Base-by-base conservation (phyloP, 2,888 invertebrate species). In the Eupithecia pulchellata region DNA sequence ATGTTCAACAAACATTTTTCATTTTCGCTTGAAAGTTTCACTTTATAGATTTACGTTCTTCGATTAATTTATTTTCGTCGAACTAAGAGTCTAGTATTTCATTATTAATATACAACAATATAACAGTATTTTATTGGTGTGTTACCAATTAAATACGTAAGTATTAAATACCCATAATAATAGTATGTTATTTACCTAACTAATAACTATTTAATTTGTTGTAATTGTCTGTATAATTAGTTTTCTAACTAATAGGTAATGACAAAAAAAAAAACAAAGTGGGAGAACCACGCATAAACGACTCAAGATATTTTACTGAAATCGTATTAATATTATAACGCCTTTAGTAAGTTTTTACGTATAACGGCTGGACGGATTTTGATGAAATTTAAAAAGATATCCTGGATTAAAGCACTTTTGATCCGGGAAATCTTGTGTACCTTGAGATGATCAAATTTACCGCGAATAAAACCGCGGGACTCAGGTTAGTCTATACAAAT, bases 41-140 rank as follows among this genome's bases (percentile, higher is more conserved):
- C 42, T 39, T 62, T 65, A 62, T 52, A 20, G 61, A 62, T 65
- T 55, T 61, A 52, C 68, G 67, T 78, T 57, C 29, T 57, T 17
- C 29, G 6, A 14, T 27, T 14, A 55, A 55, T 55, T 27, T 14
- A 5, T 55, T 55, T 55, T 55, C 14, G 17, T 17, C 29, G 27
- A 52, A 52, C 47, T 20, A 6, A 9, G 17, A n/a, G n/a, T n/a
- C n/a, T n/a, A n/a, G n/a, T n/a, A n/a, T n/a, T n/a, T n/a, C n/a
- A n/a, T n/a, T n/a, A n/a, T n/a, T n/a, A n/a, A n/a, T n/a, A n/a
- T n/a, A n/a, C n/a, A n/a, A n/a, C n/a, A n/a, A n/a, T n/a, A n/a
- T n/a, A n/a, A n/a, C n/a, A n/a, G n/a, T n/a, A n/a, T n/a, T n/a
- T n/a, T n/a, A n/a, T n/a, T n/a, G n/a, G n/a, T n/a, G n/a, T n/a